A percentile compares a stretch with the other conserved stretches of the same genome.
Evolutionary conservation across 2,888 invertebrate genomes (phyloP).

Genomic region (Ischnura elegans): DNA sequence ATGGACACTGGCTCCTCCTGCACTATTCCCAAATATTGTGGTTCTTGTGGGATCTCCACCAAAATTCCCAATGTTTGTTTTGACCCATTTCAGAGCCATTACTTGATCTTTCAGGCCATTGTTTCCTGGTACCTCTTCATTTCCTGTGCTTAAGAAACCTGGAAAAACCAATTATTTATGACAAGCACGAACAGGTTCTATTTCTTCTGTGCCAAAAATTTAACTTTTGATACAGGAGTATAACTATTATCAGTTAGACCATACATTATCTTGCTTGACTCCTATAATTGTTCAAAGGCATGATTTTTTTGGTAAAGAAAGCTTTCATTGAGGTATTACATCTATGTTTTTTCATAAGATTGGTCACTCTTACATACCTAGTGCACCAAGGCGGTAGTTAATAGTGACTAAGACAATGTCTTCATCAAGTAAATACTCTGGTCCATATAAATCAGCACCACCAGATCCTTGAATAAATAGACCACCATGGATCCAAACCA

Average conservation of each 20-base stretch:
- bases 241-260: too few relatives aligned
- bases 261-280: too few relatives aligned
- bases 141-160: constrained; percentile 68
- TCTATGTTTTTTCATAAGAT: not conserved
- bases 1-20: constrained; percentile 79
- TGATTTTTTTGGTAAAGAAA: too few relatives aligned
- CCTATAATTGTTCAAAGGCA: too few relatives aligned
- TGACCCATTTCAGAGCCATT: constrained; percentile 79
- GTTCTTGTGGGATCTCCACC: constrained; percentile 79
- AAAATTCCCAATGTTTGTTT: constrained; percentile 78
- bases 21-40: constrained; percentile 79
- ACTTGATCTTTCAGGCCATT: constrained; percentile 79
- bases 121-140: constrained; percentile 76
- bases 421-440: constrained; percentile 82
- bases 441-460: constrained; percentile 81
- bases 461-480: constrained; percentile 83
- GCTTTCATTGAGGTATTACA: too few relatives aligned
- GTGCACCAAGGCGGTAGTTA: constrained; percentile 81
- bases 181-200: not conserved
- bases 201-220: not conserved
- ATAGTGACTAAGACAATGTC: constrained; percentile 83
- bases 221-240: too few relatives aligned
- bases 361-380: constrained; percentile 74
- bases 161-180: not conserved
- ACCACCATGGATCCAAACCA: constrained; percentile 85